These are phyloP conservation scores for Drosophila bipectinata DNA, from an alignment of 1,140 invertebrate species.

Conservation along the genomic window DNA sequence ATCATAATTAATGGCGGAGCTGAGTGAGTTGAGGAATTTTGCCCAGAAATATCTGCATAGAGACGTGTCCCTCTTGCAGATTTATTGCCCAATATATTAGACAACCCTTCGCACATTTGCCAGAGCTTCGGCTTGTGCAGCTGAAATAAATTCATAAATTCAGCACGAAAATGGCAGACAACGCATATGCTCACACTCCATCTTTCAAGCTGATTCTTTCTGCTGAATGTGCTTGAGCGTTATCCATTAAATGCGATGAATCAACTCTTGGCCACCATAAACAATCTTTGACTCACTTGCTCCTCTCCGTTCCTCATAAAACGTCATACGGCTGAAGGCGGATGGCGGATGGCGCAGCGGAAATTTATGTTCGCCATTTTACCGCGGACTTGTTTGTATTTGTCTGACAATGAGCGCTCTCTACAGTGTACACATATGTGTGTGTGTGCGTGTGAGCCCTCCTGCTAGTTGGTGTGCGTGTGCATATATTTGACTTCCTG, in stretches of 20 bases:
- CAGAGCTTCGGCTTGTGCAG: not conserved
- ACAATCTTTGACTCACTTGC: constrained; percentile 70
- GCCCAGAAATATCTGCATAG: constrained; percentile 21
- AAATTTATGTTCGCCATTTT: constrained; percentile 79
- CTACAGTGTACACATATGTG: not conserved
- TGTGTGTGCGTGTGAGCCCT: constrained; percentile 5
- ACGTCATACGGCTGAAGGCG: constrained; percentile 37
- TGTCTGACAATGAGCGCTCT: constrained; percentile 13
- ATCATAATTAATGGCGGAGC: constrained; percentile 39
- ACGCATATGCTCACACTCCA: constrained; percentile 41
- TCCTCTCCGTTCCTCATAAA: constrained; percentile 52
- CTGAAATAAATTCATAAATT: constrained; percentile 52
- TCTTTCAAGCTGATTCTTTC: constrained; percentile 39
- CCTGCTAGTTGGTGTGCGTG: constrained; percentile 18
- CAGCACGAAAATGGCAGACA: constrained; percentile 30
- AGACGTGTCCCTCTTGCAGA: constrained; percentile 26
- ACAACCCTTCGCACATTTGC: constrained; percentile 20
- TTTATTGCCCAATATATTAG: constrained; percentile 48
- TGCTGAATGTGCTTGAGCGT: constrained; percentile 66
- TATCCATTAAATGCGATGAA: constrained; percentile 80
- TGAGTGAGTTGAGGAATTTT: constrained; percentile 7
- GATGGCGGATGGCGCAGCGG: constrained; percentile 49
- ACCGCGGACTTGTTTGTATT: constrained; percentile 38
- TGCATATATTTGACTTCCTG: constrained; percentile 68
- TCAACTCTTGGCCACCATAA: constrained; percentile 76